Base-by-base conservation (phyloP, 2,888 invertebrate species). In the Priocnemis perturbator region DNA sequence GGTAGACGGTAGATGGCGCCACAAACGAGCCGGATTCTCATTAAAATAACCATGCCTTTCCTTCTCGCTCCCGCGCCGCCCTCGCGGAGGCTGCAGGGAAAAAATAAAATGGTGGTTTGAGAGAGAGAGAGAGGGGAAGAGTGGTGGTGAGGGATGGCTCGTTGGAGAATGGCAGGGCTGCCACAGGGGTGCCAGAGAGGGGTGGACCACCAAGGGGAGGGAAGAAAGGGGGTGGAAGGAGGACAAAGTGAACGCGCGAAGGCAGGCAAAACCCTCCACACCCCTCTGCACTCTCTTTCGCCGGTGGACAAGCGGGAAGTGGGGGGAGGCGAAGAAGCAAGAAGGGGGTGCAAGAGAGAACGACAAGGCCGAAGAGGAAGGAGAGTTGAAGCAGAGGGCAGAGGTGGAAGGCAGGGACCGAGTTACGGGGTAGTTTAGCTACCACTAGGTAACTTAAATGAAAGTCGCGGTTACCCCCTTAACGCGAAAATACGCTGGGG, bases 11-110 rank as follows among this genome's bases (percentile, higher is more conserved):
- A 77, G 81, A 77, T 79, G 78, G 80, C 79, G 83, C 82, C 83
- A 81, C 84, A 85, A 88, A 88, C 86, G 85, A 86, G 82, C 84
- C 78, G 84, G 83, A 88, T 88, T 88, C 84, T 88, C 86, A 88
- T 88, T 88, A 88, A 88, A 88, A 87, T 87, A 87, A 87, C 84
- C 86, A 76, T 79, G 77, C 77, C 80, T 79, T 77, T 81, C 81
- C 76, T 82, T 78, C 72, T 73, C 70, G 21, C 55, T 52, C 23
- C 58, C 53, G 30, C 56, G 15, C 47, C 23, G 45, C 47, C 11
- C 23, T 60, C 45, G 37, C 21, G 26, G 23, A 60, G 37, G 30
- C 47, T 50, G 57, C 20, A 60, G 23, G 45, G 5, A 53, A 66
- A 52, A 44, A 19, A 53, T 45, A 47, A 62, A 58, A 63, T 58